Conservation (phyloP, 2,888 invertebrate genomes). For the Habrosyne pyritoides region DNA sequence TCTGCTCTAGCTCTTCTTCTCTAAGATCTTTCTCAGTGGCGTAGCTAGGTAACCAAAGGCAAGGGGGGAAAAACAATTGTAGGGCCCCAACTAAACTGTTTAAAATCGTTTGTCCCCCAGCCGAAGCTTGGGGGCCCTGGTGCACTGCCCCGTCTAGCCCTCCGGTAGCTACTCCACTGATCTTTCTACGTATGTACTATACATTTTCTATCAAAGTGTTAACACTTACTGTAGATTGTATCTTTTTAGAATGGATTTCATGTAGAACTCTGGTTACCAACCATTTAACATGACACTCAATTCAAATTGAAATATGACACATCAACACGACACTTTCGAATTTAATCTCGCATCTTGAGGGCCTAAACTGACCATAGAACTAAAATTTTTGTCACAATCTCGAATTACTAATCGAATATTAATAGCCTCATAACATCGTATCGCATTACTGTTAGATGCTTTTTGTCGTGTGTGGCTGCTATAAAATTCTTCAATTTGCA, state of each 20-base stretch:
- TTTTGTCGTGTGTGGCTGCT: constrained; percentile 69
- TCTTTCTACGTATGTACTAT: not conserved
- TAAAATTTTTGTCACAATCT: constrained; percentile 57
- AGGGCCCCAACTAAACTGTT: too few relatives aligned
- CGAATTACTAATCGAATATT: constrained; percentile 71
- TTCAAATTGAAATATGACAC: constrained; percentile 57
- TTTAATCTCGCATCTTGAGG: constrained; percentile 36
- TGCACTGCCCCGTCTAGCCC: too few relatives aligned
- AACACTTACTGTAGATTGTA: constrained; percentile 49
- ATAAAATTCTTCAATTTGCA: constrained; percentile 70
- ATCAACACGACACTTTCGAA: constrained; percentile 47
- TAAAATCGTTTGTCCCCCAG: too few relatives aligned
- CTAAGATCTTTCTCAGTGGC: too few relatives aligned
- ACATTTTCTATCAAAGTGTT: constrained; percentile 20
- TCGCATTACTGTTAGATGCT: constrained; percentile 62
- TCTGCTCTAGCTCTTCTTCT: too few relatives aligned
- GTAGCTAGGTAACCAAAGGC: too few relatives aligned
- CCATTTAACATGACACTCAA: constrained; percentile 52
- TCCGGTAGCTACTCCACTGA: too few relatives aligned
- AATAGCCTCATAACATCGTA: constrained; percentile 57
- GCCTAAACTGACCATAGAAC: constrained; percentile 39
- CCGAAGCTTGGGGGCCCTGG: too few relatives aligned
- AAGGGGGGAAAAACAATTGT: too few relatives aligned
- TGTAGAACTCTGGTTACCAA: constrained; percentile 50
- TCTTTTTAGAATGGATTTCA: constrained; percentile 48